Evolutionary conservation across 2,797 vertebrate species (phyloP).

Genomic region (Pseudotriccus pelzelni): DNA sequence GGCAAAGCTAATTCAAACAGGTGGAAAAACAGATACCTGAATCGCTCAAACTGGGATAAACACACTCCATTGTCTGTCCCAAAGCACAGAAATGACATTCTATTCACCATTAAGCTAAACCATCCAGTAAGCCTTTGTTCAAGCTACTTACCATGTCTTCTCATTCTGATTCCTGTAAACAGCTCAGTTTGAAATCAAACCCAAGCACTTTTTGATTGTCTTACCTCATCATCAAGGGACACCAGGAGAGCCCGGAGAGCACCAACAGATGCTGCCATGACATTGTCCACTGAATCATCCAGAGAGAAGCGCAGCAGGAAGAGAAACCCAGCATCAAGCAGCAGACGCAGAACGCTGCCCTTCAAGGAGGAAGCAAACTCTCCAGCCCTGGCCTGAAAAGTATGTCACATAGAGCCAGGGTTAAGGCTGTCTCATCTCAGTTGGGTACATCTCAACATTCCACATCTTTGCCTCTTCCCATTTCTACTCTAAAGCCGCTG

Average conservation of each 20-base stretch:
- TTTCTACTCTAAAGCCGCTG: background rate
- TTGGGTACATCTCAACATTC: background rate
- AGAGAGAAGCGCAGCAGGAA: slow-evolving; percentile 94
- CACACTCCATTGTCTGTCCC: background rate
- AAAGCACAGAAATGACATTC: background rate
- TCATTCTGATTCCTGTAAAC: background rate
- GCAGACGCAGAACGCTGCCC: slow-evolving; percentile 81
- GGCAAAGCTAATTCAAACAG: background rate
- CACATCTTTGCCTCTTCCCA: background rate
- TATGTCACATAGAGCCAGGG: background rate
- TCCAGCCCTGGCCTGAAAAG: slow-evolving; percentile 83
- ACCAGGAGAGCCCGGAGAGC: slow-evolving; percentile 87
- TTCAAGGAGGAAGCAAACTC: slow-evolving; percentile 81
- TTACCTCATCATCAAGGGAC: slow-evolving; percentile 89
- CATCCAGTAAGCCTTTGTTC: background rate
- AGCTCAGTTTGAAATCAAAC: background rate
- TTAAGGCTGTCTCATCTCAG: background rate
- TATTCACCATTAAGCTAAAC: background rate
- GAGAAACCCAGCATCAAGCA: slow-evolving; percentile 94
- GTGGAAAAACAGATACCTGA: background rate
- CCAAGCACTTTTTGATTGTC: background rate
- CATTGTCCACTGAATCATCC: slow-evolving; percentile 89
- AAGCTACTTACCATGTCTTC: background rate
- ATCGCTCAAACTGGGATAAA: background rate
- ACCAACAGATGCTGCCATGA: slow-evolving; percentile 85